Percentiles rank a stretch among this genome's conserved stretches.
phyloP scores from a whole-genome alignment of 2,797 vertebrate species.

The Rhinophrynus dorsalis region DNA sequence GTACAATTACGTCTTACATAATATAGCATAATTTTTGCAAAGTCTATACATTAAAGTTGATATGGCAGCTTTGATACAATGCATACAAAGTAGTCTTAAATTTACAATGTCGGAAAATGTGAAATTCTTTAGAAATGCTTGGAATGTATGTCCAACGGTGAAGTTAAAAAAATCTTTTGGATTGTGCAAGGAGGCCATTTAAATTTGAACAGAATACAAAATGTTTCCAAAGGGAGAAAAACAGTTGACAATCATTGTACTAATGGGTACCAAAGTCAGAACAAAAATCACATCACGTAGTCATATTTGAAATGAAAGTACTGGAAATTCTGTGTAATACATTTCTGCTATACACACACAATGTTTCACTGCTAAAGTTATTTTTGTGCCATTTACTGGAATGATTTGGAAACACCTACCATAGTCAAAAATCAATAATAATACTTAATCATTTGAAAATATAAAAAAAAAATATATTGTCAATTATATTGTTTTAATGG shows the following conservation, averaged over 20 bases:
- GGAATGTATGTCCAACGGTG: constrained; percentile 95
- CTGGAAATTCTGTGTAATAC: not conserved
- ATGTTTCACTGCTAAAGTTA: not conserved
- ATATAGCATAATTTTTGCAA: constrained; percentile 98
- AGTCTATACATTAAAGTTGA: constrained; percentile 99
- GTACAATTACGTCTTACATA: constrained; percentile 99
- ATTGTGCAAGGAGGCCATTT: constrained; percentile 77
- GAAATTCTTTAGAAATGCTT: constrained; percentile 83
- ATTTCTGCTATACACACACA: not conserved
- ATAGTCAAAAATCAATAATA: constrained; percentile 1
- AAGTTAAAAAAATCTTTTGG: constrained; percentile 87
- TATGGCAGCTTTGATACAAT: constrained; percentile 99
- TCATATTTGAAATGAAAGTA: not conserved
- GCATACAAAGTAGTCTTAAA: constrained; percentile 99
- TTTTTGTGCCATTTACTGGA: not conserved
- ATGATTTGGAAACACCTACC: not conserved
- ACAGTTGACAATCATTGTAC: not conserved
- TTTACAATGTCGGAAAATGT: constrained; percentile 97
- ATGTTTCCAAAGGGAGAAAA: not conserved
- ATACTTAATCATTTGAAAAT: constrained; percentile 3
- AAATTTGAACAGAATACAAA: constrained; percentile 66
- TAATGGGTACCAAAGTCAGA: not conserved
- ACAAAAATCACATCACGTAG: too few relatives aligned
- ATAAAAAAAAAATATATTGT: constrained; percentile 40
- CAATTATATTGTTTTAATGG: constrained; percentile 23